Evolutionary conservation across 2,888 invertebrate genomes (phyloP), one percentile per base, ranked within the genome.

Genomic region (Xestia xanthographa): DNA sequence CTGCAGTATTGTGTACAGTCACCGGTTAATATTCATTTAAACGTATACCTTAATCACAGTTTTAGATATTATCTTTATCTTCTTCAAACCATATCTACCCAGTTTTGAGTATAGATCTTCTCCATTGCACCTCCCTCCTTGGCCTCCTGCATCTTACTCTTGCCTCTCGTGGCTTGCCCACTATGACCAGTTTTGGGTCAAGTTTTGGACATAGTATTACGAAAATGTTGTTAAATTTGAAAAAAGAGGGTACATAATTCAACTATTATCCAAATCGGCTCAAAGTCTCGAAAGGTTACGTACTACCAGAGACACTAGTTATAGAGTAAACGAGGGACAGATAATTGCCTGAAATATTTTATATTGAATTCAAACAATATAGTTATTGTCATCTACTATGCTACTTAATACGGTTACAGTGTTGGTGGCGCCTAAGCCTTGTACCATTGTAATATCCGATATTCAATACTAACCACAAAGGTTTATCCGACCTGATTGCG

Each of bases 401-500:
- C 56, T 11, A 63, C 34, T 11, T 43, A n/a, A 58, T 69, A 66
- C 26, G 38, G 65, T 69, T 67, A 67, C 26, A 60, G 50, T 43
- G 60, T n/a, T 41, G 38, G 4, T 80, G 62, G 72, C 58, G 69
- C 50, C 26, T 66, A 41, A 72, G 60, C 72, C 77, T 82, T 70
- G 34, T 77, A 41, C 5, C n/a, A 58, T 38, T 45, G 41, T 63
- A 60, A 87, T 90, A 89, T 89, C 84, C 77, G 93, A 93, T 93
- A 95, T 91, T 88, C 86, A 89, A 93, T 91, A 91, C 90, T 72
- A 80, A 91, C 94, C 94, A 87, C 94, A 91, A 91, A 92, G 91
- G 91, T 91, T 91, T 85, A 91, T 88, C 87, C 90, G 93, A 92
- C 91, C 94, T 90, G 90, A 88, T 92, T 95, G 95, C 81, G 95